Conservation (phyloP, 2,888 invertebrate genomes). For the Dryococelus australis region DNA sequence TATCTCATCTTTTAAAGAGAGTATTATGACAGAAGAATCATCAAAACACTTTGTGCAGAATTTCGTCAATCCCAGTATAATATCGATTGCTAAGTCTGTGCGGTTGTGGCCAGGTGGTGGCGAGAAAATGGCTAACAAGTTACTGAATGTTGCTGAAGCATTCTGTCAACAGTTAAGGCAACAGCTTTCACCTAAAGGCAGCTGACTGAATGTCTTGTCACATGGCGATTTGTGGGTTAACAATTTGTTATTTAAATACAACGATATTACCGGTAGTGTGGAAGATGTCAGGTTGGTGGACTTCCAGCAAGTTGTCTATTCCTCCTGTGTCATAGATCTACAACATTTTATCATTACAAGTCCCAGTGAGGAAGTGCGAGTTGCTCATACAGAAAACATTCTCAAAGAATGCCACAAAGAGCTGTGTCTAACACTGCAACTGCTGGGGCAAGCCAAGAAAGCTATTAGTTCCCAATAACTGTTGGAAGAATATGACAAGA, state of each 20-base stretch:
- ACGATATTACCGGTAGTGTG: no score
- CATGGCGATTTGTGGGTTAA: constrained; percentile 46
- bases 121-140: constrained; percentile 30
- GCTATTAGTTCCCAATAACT: constrained; percentile 46
- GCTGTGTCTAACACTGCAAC: constrained; percentile 25
- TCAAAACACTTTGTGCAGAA: not conserved
- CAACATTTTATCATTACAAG: constrained; percentile 43
- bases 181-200: constrained; percentile 24
- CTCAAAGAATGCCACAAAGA: constrained; percentile 40
- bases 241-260: constrained; percentile 43
- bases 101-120: constrained; percentile 34
- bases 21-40: constrained; percentile 11
- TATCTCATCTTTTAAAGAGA: constrained; percentile 34
- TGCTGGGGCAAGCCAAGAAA: constrained; percentile 12
- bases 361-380: constrained; percentile 28
- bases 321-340: constrained; percentile 42
- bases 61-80: not conserved
- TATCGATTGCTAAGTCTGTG: constrained; percentile 26
- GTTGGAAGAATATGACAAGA: constrained; percentile 48
- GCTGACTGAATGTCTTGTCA: constrained; percentile 38
- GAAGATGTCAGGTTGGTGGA: constrained; percentile 44
- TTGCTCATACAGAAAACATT: constrained; percentile 32
- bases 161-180: constrained; percentile 19
- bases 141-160: constrained; percentile 11
- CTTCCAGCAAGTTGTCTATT: constrained; percentile 40